Conservation (phyloP, 1,140 invertebrate species). For the Aphaenogaster rudis region DNA sequence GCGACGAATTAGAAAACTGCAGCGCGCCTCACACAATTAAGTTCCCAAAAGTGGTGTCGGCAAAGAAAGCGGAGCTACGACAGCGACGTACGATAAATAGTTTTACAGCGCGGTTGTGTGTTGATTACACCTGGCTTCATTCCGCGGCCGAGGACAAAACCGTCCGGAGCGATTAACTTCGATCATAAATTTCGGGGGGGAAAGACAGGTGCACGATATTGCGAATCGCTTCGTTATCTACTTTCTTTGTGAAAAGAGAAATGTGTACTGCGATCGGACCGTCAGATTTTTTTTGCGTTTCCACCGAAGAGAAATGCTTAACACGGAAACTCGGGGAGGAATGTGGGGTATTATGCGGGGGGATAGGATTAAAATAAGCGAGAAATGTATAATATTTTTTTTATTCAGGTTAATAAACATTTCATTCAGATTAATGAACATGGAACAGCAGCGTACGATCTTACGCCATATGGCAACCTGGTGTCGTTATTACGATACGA, state of each 20-base stretch:
- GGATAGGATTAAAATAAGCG: not conserved
- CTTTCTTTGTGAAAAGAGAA: conserved; percentile 28
- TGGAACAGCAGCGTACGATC: not conserved
- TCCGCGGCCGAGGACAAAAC: not conserved
- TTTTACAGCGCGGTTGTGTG: conserved; percentile 7
- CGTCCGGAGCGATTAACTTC: not conserved
- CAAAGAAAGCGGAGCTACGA: conserved; percentile 35
- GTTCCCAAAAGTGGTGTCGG: not conserved
- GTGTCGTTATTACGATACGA: not conserved
- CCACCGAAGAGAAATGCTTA: conserved; percentile 24
- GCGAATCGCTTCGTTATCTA: not conserved
- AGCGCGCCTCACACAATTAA: conserved; percentile 29
- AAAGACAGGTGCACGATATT: not conserved
- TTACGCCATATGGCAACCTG: not conserved
- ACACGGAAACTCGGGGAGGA: not conserved
- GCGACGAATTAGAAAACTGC: not conserved
- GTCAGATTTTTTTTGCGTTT: conserved; percentile 36
- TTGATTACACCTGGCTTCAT: not conserved
- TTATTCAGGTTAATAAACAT: conserved; percentile 8
- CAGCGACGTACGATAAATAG: not conserved
- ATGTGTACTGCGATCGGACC: conserved; percentile 13
- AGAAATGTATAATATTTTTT: not conserved
- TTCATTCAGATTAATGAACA: not conserved
- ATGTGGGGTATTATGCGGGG: not conserved
- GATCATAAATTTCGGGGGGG: conserved; percentile 35